A percentile compares a stretch with the other conserved stretches of the same genome.
Evolutionary conservation across 1,140 invertebrate genomes (phyloP).

Genomic region (Hypothenemus hampei): DNA sequence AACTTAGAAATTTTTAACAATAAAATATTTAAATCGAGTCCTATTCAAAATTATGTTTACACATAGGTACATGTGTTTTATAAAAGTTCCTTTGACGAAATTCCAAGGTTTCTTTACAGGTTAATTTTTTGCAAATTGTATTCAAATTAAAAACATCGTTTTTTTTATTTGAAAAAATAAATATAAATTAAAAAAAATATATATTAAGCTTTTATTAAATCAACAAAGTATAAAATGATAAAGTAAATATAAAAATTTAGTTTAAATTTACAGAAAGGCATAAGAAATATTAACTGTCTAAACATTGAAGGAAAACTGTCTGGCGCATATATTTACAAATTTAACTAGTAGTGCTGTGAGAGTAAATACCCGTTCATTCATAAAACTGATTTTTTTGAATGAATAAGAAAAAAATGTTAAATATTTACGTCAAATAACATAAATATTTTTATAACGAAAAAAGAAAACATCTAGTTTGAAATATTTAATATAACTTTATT

Average conservation of each 20-base stretch:
- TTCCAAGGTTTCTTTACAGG: too few species aligned
- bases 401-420: conserved; percentile 28
- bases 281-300: conserved; percentile 25
- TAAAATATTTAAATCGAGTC: too few species aligned
- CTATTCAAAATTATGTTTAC: too few species aligned
- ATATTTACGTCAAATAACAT: conserved; percentile 33
- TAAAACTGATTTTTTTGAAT: conserved; percentile 21
- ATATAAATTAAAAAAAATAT: too few species aligned
- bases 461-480: conserved; percentile 25
- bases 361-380: conserved; percentile 28
- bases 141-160: too few species aligned
- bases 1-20: too few species aligned
- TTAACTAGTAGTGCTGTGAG: conserved; percentile 26
- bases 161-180: too few species aligned
- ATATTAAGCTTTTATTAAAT: conserved; percentile 8
- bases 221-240: conserved; percentile 16
- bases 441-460: conserved; percentile 30
- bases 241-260: conserved; percentile 19
- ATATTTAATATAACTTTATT: conserved; percentile 31
- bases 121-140: too few species aligned
- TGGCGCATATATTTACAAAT: conserved; percentile 26
- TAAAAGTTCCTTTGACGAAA: too few species aligned
- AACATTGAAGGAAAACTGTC: conserved; percentile 22
- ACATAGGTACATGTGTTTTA: too few species aligned
- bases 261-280: conserved; percentile 22